phyloP scores from a whole-genome alignment of 2,113 vertebrate genomes.

The Muntiacus reevesi region DNA sequence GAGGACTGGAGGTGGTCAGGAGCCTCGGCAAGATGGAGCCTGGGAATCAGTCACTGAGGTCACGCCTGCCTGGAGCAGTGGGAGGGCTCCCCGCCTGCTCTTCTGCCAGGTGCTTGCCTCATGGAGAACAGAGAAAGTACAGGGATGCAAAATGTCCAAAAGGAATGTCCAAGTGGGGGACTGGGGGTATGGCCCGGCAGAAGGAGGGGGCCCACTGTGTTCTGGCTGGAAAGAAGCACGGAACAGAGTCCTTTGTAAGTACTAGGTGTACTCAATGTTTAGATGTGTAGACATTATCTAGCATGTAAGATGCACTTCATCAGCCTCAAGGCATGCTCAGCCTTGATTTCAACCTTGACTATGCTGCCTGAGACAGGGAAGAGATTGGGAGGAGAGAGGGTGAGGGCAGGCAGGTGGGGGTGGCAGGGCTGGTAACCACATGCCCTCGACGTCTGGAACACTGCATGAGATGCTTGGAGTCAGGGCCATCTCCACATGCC shows the following conservation, averaged over 20 bases:
- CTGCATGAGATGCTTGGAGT: background rate
- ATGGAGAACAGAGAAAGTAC: background rate
- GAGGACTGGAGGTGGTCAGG: background rate
- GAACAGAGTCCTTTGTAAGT: background rate
- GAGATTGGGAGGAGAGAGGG: background rate
- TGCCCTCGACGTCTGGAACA: background rate
- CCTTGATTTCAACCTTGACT: background rate
- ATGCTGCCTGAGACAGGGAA: background rate
- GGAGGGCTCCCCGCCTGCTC: background rate
- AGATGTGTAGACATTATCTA: background rate
- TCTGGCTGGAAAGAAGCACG: background rate
- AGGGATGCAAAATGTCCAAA: background rate
- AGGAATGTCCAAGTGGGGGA: background rate
- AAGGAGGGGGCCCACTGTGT: background rate
- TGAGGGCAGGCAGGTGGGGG: accelerated
- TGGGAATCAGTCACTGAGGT: background rate
- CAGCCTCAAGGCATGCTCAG: background rate
- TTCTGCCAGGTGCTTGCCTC: background rate
- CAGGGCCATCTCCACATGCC: background rate
- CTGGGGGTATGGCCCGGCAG: background rate
- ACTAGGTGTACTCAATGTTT: background rate
- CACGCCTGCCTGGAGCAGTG: accelerated
- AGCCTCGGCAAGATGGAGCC: background rate
- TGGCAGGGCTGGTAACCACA: background rate
- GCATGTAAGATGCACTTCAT: background rate